These are phyloP conservation scores for Eubucco bourcierii DNA, from an alignment of 2,113 vertebrate genomes.

Conservation along the genomic window DNA sequence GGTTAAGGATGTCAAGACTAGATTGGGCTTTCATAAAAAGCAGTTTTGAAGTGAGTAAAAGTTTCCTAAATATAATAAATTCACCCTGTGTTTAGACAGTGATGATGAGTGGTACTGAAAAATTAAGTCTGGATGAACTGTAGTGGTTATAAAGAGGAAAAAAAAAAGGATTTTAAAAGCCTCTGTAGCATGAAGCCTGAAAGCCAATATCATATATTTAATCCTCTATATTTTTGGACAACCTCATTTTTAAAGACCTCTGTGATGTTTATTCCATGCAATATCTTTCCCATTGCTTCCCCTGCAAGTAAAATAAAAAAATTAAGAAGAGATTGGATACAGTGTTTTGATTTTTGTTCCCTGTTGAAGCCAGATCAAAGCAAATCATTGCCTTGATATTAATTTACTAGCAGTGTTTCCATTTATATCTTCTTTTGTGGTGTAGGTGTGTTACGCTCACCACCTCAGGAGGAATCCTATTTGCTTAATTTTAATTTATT, in stretches of 20 bases:
- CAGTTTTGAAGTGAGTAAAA: neutral
- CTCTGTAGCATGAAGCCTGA: neutral
- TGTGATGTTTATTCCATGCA: neutral
- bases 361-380: neutral
- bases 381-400: neutral
- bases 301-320: neutral
- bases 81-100: neutral
- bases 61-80: neutral
- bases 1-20: neutral
- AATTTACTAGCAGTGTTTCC: neutral
- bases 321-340: neutral
- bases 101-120: neutral
- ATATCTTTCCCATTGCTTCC: neutral
- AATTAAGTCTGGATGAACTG: neutral
- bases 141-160: neutral
- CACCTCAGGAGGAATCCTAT: neutral
- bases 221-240: neutral
- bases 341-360: neutral
- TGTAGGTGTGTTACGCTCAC: neutral
- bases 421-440: neutral
- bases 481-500: neutral
- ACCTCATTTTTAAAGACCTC: neutral
- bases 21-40: neutral
- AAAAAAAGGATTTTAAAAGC: neutral
- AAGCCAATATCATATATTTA: neutral